Evolutionary conservation across 2,797 vertebrate species (phyloP), one percentile per base, ranked within the genome.

Genomic region (Chlorospingus flavigularis): DNA sequence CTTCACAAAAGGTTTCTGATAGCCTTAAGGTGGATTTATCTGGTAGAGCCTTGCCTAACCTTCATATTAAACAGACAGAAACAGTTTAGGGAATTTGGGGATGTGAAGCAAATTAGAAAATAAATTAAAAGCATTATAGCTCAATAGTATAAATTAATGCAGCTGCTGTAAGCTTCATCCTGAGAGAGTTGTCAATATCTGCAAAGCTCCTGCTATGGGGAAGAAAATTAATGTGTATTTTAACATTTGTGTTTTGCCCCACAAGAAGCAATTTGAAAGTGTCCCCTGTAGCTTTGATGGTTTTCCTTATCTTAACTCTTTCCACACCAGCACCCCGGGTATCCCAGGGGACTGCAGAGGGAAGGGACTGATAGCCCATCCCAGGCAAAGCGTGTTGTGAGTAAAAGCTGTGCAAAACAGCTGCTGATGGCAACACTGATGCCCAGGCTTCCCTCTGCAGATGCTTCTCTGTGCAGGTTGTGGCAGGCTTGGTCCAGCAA

Each of bases 1-100:
- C 89, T 94, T 97, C 95, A 97, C 94, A 97, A 96, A 97, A 96
- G 96, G 95, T 96, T 97, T 97, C 94, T 88, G 95, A 96, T 97
- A 96, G 96, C 96, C 95, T 97, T 96, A 97, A 97, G 96, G 96
- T 97, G 96, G 96, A 96, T 96, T 97, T 97, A 96, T 96, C 95
- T 97, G 82, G 94, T 86, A 51, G 63, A 94, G 95, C 85, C 92
- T 94, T 96, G 94, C 91, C 96, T 97, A 97, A 94, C 96, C 94
- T 96, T 97, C 95, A 71, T 90, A 90, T 97, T 96, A 96, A 96
- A 94, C 87, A 96, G 96, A 76, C 85, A 92, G 95, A 94, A 95
- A 61, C 76, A 96, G 96, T 95, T 97, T 84, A 81, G 96, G 96
- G 96, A 96, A 95, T 97, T 96, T 94, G 96, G 91, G 95, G 91